Evolutionary conservation across 2,888 invertebrate genomes (phyloP), one percentile per base, ranked within the genome.

Genomic region (Hydropsyche betteni): DNA sequence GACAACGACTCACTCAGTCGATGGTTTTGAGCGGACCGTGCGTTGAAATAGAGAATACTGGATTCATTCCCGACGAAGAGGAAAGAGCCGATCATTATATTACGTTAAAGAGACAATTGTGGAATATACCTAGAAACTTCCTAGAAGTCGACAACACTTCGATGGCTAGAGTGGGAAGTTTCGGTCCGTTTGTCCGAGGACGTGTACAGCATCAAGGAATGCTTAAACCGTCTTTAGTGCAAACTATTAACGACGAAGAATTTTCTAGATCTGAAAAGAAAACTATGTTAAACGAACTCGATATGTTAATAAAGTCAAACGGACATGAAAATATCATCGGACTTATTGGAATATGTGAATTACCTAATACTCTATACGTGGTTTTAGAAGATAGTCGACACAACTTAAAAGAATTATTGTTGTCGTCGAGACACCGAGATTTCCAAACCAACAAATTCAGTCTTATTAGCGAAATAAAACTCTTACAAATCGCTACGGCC

Each of bases 331-430:
- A 94, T 83, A 86, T 95, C 0, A 86, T 94, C 6, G 88, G 91
- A 75, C 89, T 95, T 61, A 88, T 94, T 80, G 95, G 95, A 0
- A 92, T 94, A 51, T 93, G 93, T 82, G 94, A 95, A 82, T 93
- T 92, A 10, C 88, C 91, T 6, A 93, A 93, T 75, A 91, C 91
- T 79, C 85, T 94, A 53, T 92, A 91, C 83, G 89, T 95, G 2
- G 91, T 93, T 0, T 84, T 94, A 70, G 94, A 95, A 83, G 89
- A 91, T 81, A 89, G 89, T 52, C 88, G 89, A 38, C 88, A 89
- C 53, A 90, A 89, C 58, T 84, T 95, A 5, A 95, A 95, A 82
- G 91, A 92, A 77, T 85, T 91, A 80, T 84, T 95, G 4, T 84
- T 94, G 33, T 86, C 91, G 82, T 88, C 90, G 84, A 82, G 91